A percentile compares a stretch with the other conserved stretches of the same genome.
phyloP scores from a whole-genome alignment of 2,888 invertebrate genomes.

The Maniola hyperantus region DNA sequence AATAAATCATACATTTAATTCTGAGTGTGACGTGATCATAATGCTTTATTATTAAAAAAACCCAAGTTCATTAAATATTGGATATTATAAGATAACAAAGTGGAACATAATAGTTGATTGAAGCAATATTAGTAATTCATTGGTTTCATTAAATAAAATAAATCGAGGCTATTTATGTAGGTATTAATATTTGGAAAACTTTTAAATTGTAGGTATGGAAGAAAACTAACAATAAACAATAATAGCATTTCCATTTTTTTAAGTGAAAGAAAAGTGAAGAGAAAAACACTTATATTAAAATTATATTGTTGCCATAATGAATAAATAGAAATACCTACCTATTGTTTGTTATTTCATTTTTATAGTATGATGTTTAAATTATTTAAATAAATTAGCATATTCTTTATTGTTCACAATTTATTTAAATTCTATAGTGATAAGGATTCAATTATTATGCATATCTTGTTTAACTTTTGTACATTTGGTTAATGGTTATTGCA shows the following conservation, averaged over 20 bases:
- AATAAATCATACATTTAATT: too few species aligned
- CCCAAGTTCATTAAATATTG: background rate
- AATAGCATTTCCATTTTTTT: background rate
- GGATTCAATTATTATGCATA: constrained; percentile 11
- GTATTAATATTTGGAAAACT: background rate
- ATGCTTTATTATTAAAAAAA: too few species aligned
- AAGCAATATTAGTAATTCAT: background rate
- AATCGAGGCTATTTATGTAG: background rate
- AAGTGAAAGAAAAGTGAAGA: background rate
- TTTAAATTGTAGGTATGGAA: background rate
- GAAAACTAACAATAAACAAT: background rate
- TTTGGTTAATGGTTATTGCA: constrained; percentile 14
- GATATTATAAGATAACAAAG: background rate
- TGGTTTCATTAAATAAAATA: background rate
- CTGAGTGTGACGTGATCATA: too few species aligned
- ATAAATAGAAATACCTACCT: background rate
- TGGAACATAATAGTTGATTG: background rate
- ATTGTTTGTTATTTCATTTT: background rate
- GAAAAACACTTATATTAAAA: background rate
- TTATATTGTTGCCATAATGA: constrained; percentile 3
- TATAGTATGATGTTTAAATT: background rate
- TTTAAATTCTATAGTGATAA: constrained; percentile 9
- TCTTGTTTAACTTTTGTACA: constrained; percentile 23
- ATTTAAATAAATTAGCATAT: background rate
- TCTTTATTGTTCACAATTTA: constrained; percentile 3